phyloP scores from a whole-genome alignment of 2,888 invertebrate species.

The Pimpla rufipes region DNA sequence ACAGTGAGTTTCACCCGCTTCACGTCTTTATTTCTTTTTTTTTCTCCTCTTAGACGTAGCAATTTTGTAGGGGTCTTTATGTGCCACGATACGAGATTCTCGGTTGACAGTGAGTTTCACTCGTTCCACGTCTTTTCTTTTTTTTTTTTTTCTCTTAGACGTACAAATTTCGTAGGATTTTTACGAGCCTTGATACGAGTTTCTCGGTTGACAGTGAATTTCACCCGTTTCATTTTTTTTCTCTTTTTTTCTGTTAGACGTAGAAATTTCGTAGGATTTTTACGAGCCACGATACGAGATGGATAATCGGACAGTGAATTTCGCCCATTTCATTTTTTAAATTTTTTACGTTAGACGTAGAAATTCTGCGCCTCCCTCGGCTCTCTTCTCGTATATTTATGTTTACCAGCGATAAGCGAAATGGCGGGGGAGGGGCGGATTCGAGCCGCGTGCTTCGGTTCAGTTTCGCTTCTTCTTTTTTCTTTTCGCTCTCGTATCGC shows the following conservation, averaged over 20 bases:
- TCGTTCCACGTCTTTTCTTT: too few relatives aligned
- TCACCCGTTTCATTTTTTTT: too few relatives aligned
- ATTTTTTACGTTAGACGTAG: too few relatives aligned
- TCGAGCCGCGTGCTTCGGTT: neutral
- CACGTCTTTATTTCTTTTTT: neutral
- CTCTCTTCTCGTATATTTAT: slow-evolving; percentile 11
- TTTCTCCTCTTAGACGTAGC: too few relatives aligned
- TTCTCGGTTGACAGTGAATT: slow-evolving; percentile 77
- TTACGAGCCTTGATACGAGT: slow-evolving; percentile 60
- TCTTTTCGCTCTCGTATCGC: slow-evolving; percentile 17
- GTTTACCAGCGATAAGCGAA: slow-evolving; percentile 23
- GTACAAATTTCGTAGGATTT: too few relatives aligned
- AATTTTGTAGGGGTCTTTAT: too few relatives aligned
- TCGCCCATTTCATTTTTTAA: too few relatives aligned
- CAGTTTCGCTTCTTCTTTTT: neutral
- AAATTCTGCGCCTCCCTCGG: too few relatives aligned
- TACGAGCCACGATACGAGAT: slow-evolving; percentile 67
- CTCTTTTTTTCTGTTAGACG: neutral
- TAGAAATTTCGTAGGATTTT: too few relatives aligned
- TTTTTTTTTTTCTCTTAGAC: neutral
- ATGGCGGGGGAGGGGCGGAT: neutral
- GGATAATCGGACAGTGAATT: slow-evolving; percentile 77
- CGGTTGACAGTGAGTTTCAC: slow-evolving; percentile 76
- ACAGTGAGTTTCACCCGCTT: slow-evolving; percentile 78
- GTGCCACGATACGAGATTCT: slow-evolving; percentile 69